A percentile compares a stretch with the other conserved stretches of the same genome.
Evolutionary conservation across 2,888 invertebrate genomes (phyloP).

Genomic region (Siphonodentalium dalli): DNA sequence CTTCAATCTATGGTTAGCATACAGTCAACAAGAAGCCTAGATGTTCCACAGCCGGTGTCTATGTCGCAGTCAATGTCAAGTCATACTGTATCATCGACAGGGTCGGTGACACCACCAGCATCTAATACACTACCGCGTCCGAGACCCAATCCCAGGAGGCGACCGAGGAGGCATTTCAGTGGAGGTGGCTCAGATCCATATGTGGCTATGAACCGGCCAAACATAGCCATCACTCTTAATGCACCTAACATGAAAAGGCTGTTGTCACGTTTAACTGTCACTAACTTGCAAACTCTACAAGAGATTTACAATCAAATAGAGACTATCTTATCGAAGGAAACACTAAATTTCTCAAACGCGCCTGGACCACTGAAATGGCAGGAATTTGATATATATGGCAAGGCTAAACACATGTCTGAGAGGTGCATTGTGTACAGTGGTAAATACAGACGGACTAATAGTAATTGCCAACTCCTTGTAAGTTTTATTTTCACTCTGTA

Average conservation of each 20-base stretch:
- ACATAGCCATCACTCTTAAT: conserved; percentile 41
- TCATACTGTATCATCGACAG: conserved; percentile 35
- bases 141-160: conserved; percentile 44
- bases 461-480: conserved; percentile 52
- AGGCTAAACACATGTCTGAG: conserved; percentile 51
- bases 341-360: conserved; percentile 31
- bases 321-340: conserved; percentile 42
- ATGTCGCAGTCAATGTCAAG: too few species aligned
- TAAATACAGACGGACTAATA: conserved; percentile 38
- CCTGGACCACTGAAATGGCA: conserved; percentile 49
- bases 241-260: conserved; percentile 47
- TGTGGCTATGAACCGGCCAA: conserved; percentile 55
- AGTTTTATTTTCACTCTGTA: conserved; percentile 9
- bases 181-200: conserved; percentile 45
- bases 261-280: conserved; percentile 41
- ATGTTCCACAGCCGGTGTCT: too few species aligned
- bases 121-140: conserved; percentile 46
- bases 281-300: conserved; percentile 47
- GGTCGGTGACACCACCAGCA: conserved; percentile 39
- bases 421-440: conserved; percentile 53
- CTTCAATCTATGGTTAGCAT: too few species aligned
- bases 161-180: conserved; percentile 37
- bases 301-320: conserved; percentile 52
- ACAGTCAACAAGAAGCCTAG: too few species aligned
- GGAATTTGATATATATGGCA: conserved; percentile 51